phyloP scores from a whole-genome alignment of 2,113 vertebrate species.

The Willisornis vidua region DNA sequence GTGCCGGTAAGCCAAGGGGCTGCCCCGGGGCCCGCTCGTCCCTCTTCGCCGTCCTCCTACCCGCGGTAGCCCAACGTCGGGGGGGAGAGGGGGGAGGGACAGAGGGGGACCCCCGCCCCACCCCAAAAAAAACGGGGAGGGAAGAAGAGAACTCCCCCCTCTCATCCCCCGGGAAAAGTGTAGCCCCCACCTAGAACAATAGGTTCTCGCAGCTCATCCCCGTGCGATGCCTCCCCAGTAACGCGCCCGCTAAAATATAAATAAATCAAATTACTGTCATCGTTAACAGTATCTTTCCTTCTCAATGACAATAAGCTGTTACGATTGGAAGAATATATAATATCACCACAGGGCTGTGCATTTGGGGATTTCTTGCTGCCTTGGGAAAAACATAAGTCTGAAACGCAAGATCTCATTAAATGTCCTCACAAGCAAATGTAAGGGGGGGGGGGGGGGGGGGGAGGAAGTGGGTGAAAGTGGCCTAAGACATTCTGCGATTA shows the following conservation, averaged over 20 bases:
- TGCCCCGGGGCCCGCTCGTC: background rate
- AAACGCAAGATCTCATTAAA: conserved; percentile 37
- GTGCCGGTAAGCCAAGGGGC: conserved; percentile 87
- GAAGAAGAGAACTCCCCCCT: background rate
- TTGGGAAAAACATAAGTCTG: conserved; percentile 35
- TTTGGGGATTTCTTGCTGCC: conserved; percentile 56
- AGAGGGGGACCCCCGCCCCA: background rate
- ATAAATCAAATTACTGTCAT: conserved; percentile 67
- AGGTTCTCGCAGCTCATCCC: conserved; percentile 24
- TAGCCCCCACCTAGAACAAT: conserved; percentile 66
- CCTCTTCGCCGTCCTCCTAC: too few species aligned
- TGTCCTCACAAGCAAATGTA: background rate
- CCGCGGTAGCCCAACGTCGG: background rate
- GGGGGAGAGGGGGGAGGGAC: background rate
- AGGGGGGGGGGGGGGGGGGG: background rate
- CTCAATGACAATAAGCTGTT: conserved; percentile 65
- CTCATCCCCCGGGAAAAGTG: background rate
- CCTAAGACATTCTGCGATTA: conserved; percentile 19
- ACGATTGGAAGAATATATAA: conserved; percentile 58
- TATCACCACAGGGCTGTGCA: conserved; percentile 36
- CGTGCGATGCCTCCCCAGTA: background rate
- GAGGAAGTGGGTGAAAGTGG: conserved; percentile 35
- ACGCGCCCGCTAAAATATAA: conserved; percentile 35
- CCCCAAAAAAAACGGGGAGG: background rate
- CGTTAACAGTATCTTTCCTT: conserved; percentile 45